phyloP scores from a whole-genome alignment of 1,140 invertebrate genomes.

The Palaemon carinicauda region DNA sequence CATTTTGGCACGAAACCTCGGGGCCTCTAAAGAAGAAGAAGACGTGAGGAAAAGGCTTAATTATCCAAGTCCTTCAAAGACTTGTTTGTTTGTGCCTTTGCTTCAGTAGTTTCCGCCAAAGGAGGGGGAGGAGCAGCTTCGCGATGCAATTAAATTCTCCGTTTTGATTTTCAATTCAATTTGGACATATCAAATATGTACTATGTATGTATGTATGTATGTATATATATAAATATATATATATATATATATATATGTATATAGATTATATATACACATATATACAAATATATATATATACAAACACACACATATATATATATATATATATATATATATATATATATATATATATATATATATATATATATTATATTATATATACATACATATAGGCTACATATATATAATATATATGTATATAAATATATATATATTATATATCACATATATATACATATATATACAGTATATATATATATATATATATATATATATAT shows the following conservation, averaged over 20 bases:
- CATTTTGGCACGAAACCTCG: no score
- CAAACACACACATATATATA: not conserved
- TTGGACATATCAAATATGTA: not conserved
- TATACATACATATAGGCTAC: conserved; percentile 9
- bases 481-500: no score
- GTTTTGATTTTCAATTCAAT: no score
- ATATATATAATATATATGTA: no score
- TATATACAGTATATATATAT: no score
- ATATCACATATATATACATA: not conserved
- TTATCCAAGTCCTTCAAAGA: no score
- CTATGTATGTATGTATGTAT: not conserved
- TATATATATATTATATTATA: not conserved
- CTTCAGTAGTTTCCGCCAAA: no score
- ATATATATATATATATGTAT: not conserved
- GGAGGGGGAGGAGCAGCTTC: no score
- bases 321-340: not conserved
- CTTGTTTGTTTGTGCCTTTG: no score
- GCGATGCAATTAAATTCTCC: no score
- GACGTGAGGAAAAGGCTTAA: no score
- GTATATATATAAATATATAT: not conserved
- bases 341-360: not conserved
- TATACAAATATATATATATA: not conserved
- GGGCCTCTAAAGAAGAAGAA: no score
- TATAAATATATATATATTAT: not conserved
- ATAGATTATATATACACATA: not conserved